Evolutionary conservation across 2,888 invertebrate genomes (phyloP).

Genomic region (Aspidiotus destructor): DNA sequence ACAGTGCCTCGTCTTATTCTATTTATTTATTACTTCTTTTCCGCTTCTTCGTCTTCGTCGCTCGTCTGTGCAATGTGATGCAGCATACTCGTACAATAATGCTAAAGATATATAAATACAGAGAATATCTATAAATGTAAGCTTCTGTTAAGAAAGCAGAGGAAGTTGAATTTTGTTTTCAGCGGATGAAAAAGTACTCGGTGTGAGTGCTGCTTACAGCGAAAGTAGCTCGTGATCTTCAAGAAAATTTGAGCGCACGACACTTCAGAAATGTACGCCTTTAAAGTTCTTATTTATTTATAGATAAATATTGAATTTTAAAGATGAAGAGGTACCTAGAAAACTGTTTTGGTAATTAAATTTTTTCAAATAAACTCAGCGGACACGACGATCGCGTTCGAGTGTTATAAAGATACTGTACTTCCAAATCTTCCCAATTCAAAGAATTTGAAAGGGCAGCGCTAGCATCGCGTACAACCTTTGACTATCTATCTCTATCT

Average conservation of each 20-base stretch:
- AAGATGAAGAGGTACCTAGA: not conserved
- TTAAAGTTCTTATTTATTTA: not conserved
- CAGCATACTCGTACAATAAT: not conserved
- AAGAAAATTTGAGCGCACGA: too few species aligned
- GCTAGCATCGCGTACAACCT: too few species aligned
- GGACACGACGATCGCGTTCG: too few species aligned
- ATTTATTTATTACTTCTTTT: constrained; percentile 8
- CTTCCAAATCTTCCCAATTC: too few species aligned
- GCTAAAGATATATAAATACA: too few species aligned
- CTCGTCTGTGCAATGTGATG: not conserved
- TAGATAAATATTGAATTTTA: not conserved
- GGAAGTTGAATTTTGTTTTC: not conserved
- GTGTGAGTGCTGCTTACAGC: too few species aligned
- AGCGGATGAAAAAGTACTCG: not conserved
- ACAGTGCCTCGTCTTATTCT: not conserved
- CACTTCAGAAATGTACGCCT: too few species aligned
- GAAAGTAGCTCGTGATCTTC: too few species aligned
- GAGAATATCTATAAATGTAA: not conserved
- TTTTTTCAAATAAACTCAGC: too few species aligned
- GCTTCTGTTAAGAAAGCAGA: not conserved
- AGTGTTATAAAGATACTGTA: too few species aligned
- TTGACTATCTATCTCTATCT: too few species aligned
- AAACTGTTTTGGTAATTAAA: not conserved
- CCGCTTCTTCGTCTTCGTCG: not conserved
- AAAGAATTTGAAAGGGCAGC: too few species aligned